These are phyloP conservation scores for Neria commutata DNA, from an alignment of 2,888 invertebrate species.

Conservation along the genomic window DNA sequence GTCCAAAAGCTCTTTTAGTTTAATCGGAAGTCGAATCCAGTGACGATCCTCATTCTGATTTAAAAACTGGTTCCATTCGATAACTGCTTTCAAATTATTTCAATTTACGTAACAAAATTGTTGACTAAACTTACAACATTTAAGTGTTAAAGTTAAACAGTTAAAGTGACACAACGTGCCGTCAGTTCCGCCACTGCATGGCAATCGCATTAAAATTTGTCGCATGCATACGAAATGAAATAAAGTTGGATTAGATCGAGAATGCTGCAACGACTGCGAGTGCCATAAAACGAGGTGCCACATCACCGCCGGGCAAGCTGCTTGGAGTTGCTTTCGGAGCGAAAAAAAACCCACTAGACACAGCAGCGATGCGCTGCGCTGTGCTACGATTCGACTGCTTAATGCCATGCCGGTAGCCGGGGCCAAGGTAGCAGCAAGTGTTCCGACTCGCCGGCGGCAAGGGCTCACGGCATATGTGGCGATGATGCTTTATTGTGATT, in stretches of 20 bases:
- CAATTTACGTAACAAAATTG: no score
- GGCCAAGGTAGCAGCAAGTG: constrained; percentile 1
- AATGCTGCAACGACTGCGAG: background rate
- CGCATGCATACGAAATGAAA: constrained; percentile 8
- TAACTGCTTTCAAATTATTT: no score
- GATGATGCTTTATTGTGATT: constrained; percentile 44
- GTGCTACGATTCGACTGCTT: constrained; percentile 12
- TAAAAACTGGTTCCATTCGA: no score
- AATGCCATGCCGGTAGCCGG: background rate
- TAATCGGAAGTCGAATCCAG: no score
- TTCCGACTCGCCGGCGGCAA: background rate
- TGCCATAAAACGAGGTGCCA: constrained; percentile 7
- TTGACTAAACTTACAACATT: no score
- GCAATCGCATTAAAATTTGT: background rate
- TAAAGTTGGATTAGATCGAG: constrained; percentile 7
- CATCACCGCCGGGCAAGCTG: constrained; percentile 1
- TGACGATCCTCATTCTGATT: no score
- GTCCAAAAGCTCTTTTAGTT: no score
- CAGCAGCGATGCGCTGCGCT: background rate
- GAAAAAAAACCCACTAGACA: background rate
- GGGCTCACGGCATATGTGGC: constrained; percentile 4
- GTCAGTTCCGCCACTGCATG: background rate
- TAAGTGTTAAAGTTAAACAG: no score
- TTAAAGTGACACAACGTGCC: no score
- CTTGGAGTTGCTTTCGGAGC: no score